Evolutionary conservation across 2,797 vertebrate genomes (phyloP).

Genomic region (Acanthurus lineatus): DNA sequence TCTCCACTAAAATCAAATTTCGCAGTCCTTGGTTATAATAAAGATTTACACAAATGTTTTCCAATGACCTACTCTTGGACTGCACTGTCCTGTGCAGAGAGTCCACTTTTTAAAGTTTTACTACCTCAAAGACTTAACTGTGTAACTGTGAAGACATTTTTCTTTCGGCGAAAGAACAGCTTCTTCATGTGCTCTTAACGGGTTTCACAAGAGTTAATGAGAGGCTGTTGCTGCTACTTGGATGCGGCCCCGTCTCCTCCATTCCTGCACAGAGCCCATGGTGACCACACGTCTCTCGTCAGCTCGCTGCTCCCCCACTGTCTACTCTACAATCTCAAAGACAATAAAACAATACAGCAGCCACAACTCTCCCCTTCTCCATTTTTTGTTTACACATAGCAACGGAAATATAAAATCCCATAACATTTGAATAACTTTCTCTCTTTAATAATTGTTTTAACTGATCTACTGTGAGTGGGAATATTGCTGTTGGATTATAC

Average conservation of each 20-base stretch:
- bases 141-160: not conserved
- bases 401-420: slow-evolving; percentile 20
- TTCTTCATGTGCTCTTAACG: slow-evolving; percentile 12
- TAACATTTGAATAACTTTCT: slow-evolving; percentile 8
- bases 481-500: slow-evolving; percentile 13
- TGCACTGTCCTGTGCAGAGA: not conserved
- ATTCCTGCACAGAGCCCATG: slow-evolving; percentile 79
- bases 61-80: slow-evolving; percentile 4
- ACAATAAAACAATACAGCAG: slow-evolving; percentile 63
- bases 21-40: not conserved
- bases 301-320: slow-evolving; percentile 47
- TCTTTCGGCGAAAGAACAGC: slow-evolving; percentile 33
- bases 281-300: slow-evolving; percentile 76
- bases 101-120: slow-evolving; percentile 17
- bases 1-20: not conserved
- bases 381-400: slow-evolving; percentile 27
- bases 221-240: slow-evolving; percentile 63
- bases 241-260: slow-evolving; percentile 53
- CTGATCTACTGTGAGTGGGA: not conserved
- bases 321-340: slow-evolving; percentile 60
- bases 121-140: slow-evolving; percentile 8
- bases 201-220: slow-evolving; percentile 56
- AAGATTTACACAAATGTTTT: not conserved
- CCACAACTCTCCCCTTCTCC: slow-evolving; percentile 48
- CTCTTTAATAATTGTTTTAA: not conserved